Conservation (phyloP, 2,113 vertebrate species). For the Burhinus oedicnemus region DNA sequence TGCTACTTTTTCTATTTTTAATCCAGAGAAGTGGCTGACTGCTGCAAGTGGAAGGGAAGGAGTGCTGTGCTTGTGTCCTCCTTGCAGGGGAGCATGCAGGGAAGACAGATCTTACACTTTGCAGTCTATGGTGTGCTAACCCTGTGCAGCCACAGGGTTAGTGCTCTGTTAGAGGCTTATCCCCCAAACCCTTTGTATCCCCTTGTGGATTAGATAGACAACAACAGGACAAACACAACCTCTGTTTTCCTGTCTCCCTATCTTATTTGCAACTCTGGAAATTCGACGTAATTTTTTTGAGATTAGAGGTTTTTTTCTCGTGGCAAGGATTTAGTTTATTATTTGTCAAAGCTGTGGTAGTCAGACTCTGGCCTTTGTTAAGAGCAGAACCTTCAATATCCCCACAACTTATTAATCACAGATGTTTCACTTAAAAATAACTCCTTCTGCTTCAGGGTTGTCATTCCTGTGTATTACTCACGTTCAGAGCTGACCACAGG, state of each 20-base stretch:
- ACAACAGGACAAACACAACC: accelerated
- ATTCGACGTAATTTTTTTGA: not conserved
- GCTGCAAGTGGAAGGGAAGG: not conserved
- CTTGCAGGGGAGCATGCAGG: not conserved
- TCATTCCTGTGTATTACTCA: not conserved
- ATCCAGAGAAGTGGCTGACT: too few relatives aligned
- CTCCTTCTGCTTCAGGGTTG: not conserved
- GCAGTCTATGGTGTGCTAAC: not conserved
- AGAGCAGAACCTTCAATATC: not conserved
- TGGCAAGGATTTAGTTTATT: not conserved
- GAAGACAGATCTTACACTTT: not conserved
- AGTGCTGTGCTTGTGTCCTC: not conserved
- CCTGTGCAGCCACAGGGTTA: not conserved
- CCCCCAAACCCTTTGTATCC: not conserved
- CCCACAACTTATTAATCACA: not conserved
- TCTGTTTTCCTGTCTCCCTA: not conserved
- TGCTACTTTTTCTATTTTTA: not conserved
- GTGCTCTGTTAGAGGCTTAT: not conserved
- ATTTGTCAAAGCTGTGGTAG: not conserved
- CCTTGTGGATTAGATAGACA: not conserved
- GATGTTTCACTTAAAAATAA: not conserved
- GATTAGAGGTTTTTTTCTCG: not conserved
- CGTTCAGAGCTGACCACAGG: not conserved
- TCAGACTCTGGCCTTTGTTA: not conserved
- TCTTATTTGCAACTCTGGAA: not conserved